A percentile compares a stretch with the other conserved stretches of the same genome.
Evolutionary conservation across 1,140 invertebrate species (phyloP).

Genomic region (Drosophila lowei): DNA sequence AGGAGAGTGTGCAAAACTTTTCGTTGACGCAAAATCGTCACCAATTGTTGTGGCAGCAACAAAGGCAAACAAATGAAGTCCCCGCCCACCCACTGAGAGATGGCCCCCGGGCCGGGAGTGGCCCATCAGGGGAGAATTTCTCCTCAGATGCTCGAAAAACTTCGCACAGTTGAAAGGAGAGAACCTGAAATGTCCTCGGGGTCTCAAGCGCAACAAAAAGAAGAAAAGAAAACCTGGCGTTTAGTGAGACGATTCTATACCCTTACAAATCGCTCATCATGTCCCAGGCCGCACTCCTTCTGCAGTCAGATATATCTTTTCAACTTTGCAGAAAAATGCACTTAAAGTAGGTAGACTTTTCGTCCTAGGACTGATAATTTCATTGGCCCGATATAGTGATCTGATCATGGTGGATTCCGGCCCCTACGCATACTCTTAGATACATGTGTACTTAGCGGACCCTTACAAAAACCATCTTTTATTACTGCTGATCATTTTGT

Average conservation of each 20-base stretch:
- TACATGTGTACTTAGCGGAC: too few species aligned
- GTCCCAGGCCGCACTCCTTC: too few species aligned
- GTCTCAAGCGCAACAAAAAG: slow-evolving; percentile 2
- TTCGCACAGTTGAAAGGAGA: slow-evolving; percentile 45
- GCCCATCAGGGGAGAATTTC: slow-evolving; percentile 25
- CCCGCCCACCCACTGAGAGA: slow-evolving; percentile 2
- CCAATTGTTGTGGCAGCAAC: slow-evolving; percentile 76
- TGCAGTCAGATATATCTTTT: too few species aligned
- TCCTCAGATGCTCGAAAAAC: slow-evolving; percentile 36
- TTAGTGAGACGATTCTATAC: too few species aligned
- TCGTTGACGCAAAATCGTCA: slow-evolving; percentile 56
- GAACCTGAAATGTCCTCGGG: slow-evolving; percentile 34
- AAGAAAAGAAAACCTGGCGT: too few species aligned
- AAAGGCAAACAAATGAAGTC: slow-evolving; percentile 75
- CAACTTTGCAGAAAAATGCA: too few species aligned
- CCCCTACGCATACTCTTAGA: too few species aligned
- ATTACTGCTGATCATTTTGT: too few species aligned
- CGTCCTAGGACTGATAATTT: too few species aligned
- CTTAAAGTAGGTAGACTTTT: too few species aligned
- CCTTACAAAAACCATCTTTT: too few species aligned
- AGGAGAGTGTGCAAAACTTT: slow-evolving; percentile 44
- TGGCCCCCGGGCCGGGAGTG: slow-evolving; percentile 34
- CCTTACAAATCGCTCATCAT: too few species aligned
- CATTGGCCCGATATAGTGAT: not conserved
- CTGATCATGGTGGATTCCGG: not conserved